Base-by-base conservation (phyloP, 2,888 invertebrate genomes). In the Halocaridina rubra region DNA sequence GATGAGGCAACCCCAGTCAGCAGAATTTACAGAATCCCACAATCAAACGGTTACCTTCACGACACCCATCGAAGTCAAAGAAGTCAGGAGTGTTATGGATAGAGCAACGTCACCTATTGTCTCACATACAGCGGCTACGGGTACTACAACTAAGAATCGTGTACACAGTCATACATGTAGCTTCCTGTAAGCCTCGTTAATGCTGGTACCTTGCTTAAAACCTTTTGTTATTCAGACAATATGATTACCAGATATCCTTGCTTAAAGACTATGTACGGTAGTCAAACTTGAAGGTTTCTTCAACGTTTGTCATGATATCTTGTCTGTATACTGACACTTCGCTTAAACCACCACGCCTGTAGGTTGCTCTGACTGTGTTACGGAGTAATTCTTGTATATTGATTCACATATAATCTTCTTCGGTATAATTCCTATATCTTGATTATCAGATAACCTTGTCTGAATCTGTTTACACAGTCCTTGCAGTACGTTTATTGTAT, bases 101-200 rank as follows among this genome's bases (percentile, higher is more conserved):
- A 46, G 84, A 19, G 84, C 74, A 22, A 80, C 79, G 10, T 80
- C 84, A 10, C 84, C 84, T 39, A 78, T 80, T 32, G 75, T 80
- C 29, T 64, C 84, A 2, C 74, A 84, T 53, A 77, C 46, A 5
- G 30, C 46, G 30, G 59, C 74, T 1, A 39, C 33, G n/a, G 57
- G 57, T 69, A 39, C 71, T 30, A 77, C 27, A 22, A 24, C 29
- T 29, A 84, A 53, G 75, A 84, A 77, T 46, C 46, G 79, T 5
- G 75, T 84, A 8, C 84, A 80, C 10, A 84, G 84, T 53, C 84
- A 80, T 75, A 75, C 82, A 29, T 82, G 82, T 22, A 27, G 33
- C 24, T 19, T 82, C 24, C 82, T 82, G 30, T 82, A 82, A 82
- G 77, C 72, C 67, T 30, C 13, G 32, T 39, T 16, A 16, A n/a